Conservation (phyloP, 2,888 invertebrate species). For the Dilophus febrilis region DNA sequence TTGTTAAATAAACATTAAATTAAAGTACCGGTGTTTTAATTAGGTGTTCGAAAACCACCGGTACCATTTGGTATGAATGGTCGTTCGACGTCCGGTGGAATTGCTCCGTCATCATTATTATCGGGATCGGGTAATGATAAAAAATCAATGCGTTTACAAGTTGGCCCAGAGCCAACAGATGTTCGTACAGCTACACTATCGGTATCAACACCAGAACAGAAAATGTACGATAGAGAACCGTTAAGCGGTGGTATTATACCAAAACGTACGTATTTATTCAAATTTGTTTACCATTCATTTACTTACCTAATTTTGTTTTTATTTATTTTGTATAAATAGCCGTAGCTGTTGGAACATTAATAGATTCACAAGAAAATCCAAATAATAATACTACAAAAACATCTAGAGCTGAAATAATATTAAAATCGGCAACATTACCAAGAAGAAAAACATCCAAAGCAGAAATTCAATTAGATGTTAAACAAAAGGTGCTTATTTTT, state of each 20-base stretch:
- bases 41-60: constrained; percentile 42
- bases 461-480: constrained; percentile 41
- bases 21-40: constrained; percentile 2
- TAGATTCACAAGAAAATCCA: constrained; percentile 1
- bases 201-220: constrained; percentile 16
- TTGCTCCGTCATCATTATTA: constrained; percentile 15
- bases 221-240: constrained; percentile 13
- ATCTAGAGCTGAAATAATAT: constrained; percentile 44
- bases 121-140: not conserved
- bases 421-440: constrained; percentile 49
- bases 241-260: constrained; percentile 8
- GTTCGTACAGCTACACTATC: constrained; percentile 25
- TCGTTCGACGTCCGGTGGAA: constrained; percentile 40
- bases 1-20: not conserved
- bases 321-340: constrained; percentile 1
- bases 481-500: constrained; percentile 9
- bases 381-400: constrained; percentile 31
- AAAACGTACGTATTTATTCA: constrained; percentile 9
- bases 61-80: constrained; percentile 41
- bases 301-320: no score
- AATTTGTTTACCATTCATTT: constrained; percentile 21
- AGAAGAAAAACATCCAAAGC: constrained; percentile 46
- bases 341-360: not conserved
- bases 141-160: constrained; percentile 16
- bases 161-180: constrained; percentile 22